These are phyloP conservation scores for Egretta garzetta DNA, from an alignment of 2,113 vertebrate genomes.

Conservation along the genomic window DNA sequence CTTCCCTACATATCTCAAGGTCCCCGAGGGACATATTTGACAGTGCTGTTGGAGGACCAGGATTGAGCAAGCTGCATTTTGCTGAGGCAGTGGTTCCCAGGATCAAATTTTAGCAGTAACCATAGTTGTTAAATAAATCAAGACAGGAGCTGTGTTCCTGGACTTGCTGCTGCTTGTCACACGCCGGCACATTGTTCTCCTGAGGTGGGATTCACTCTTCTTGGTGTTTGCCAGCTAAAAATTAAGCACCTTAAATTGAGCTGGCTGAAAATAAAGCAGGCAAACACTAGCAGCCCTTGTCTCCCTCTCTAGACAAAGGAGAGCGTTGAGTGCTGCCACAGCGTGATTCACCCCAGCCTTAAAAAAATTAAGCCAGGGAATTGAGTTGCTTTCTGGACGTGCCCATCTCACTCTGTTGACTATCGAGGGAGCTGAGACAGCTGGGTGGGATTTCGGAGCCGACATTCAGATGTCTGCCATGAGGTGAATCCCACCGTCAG, in stretches of 20 bases:
- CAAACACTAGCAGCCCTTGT: not conserved
- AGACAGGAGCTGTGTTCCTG: not conserved
- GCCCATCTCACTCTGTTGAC: not conserved
- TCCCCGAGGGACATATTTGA: not conserved
- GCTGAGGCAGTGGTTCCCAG: slow-evolving; percentile 59
- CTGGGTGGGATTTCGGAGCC: not conserved
- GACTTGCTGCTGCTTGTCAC: slow-evolving; percentile 39
- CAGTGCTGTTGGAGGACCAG: not conserved
- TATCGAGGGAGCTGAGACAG: not conserved
- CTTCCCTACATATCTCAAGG: not conserved
- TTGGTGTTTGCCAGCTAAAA: slow-evolving; percentile 20
- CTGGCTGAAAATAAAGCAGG: not conserved
- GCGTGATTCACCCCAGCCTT: not conserved
- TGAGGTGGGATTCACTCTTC: slow-evolving; percentile 30
- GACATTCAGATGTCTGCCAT: not conserved
- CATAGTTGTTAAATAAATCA: slow-evolving; percentile 14
- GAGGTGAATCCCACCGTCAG: not conserved
- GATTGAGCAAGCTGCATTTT: slow-evolving; percentile 13
- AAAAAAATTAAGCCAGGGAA: not conserved
- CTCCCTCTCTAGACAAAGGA: not conserved
- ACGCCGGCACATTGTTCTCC: slow-evolving; percentile 26
- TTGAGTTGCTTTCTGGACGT: not conserved
- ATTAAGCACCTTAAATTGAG: not conserved
- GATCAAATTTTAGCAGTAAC: slow-evolving; percentile 11
- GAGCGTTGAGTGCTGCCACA: not conserved